Base-by-base conservation (phyloP, 2,113 vertebrate species). In the Ranitomeya imitator region DNA sequence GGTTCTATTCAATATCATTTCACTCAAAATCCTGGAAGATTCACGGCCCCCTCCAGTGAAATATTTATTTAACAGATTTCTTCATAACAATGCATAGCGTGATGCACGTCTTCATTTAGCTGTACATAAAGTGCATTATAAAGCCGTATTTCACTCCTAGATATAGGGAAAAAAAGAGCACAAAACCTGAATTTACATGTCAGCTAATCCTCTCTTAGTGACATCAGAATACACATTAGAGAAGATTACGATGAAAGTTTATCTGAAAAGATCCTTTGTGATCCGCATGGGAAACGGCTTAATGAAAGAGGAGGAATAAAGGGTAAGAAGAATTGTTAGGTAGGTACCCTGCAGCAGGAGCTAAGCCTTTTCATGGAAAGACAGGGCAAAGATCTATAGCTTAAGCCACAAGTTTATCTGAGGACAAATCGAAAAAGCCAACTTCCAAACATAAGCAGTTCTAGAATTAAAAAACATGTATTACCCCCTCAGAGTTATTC, bases 391-490 rank as follows among this genome's bases (percentile, higher is more conserved):
- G 60, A 51, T 83, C 78, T 79, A 45, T 67, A 65, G 80, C 37
- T 13, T 67, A 52, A 12, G 74, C 88, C 83, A 5, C 82, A 90
- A 9, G 91, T 78, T 89, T 78, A 91, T 90, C 60, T 86, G 59
- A 85, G 81, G 88, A 89, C 88, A 89, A 26, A 59, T 18, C 23
- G 15, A 60, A 59, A 93, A 87, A 94, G 94, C 94, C 94, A 93
- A 90, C 12, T 95, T 26, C 7, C 14, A 23, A n/a, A 21, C 13
- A 37, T 37, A 71, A 8, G 26, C 51, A 16, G 6, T 19, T 21
- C 19, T 18, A 23, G 57, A 57, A 81, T 15, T 63, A 57, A 80
- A 51, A 14, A 21, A 45, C 19, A 21, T 51, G 14, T 16, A 73
- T 37, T 37, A 37, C 23, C 67, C 26, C 2, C 21, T 18, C 12